Percentiles rank a stretch among this genome's conserved stretches.
phyloP scores from a whole-genome alignment of 2,113 vertebrate species.

The Raja brachyura region DNA sequence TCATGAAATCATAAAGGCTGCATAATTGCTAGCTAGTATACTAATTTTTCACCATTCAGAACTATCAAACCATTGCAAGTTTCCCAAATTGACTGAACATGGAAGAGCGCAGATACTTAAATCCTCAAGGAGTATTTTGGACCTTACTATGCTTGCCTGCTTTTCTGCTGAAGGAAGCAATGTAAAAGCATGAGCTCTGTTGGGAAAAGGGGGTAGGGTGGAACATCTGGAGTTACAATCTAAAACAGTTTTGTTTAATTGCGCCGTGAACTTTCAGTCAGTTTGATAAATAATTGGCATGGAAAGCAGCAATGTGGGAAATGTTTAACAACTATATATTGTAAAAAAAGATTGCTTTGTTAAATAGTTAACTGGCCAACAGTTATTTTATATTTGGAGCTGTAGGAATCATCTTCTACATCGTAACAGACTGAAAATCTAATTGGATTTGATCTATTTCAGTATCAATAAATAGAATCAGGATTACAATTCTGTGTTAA shows the following conservation, averaged over 20 bases:
- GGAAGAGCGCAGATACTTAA: background rate
- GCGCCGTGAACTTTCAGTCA: background rate
- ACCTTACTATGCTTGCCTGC: background rate
- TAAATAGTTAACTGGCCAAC: background rate
- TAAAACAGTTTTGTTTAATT: background rate
- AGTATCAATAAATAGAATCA: background rate
- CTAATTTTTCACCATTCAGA: too few relatives aligned
- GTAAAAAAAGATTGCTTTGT: background rate
- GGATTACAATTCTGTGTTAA: background rate
- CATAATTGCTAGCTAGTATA: background rate
- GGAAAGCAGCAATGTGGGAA: background rate
- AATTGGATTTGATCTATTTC: background rate
- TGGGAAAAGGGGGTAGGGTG: background rate
- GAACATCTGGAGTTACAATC: slow-evolving; percentile 5
- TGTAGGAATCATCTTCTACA: background rate
- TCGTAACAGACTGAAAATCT: background rate
- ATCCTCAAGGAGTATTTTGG: background rate
- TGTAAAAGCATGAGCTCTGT: background rate
- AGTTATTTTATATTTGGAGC: background rate
- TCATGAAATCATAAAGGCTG: background rate
- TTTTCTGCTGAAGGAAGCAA: background rate
- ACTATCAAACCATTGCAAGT: too few relatives aligned
- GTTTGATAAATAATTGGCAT: slow-evolving; percentile 12
- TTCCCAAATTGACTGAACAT: background rate
- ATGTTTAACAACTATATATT: background rate